Percentiles rank a stretch among this genome's conserved stretches.
Conservation (phyloP, 2,113 vertebrate species). For the Tor tambroides region DNA sequence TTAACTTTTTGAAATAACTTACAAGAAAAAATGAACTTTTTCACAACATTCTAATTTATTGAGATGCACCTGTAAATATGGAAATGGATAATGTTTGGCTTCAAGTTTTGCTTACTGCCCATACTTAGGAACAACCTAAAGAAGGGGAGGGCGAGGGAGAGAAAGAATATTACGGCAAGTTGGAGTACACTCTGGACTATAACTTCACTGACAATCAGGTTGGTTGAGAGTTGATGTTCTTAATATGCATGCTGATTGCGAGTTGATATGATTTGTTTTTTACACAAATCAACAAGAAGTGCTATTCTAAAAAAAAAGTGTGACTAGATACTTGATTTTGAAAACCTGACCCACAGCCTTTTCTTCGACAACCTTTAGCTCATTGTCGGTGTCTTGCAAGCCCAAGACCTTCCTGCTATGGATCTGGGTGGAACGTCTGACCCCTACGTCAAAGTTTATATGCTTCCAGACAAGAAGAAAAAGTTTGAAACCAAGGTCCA, state of each 20-base stretch:
- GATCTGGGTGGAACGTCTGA: too few relatives aligned
- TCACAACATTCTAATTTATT: too few relatives aligned
- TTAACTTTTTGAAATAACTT: too few relatives aligned
- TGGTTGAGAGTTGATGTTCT: neutral
- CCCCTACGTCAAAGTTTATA: too few relatives aligned
- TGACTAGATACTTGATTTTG: neutral
- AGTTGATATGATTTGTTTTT: neutral
- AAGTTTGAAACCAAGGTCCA: slow-evolving; percentile 72
- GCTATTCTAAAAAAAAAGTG: neutral
- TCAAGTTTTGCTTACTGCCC: neutral
- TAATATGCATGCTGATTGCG: too few relatives aligned
- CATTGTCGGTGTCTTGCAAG: slow-evolving; percentile 87
- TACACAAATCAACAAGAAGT: neutral
- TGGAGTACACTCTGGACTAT: slow-evolving; percentile 88
- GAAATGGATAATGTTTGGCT: neutral
- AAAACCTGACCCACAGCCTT: neutral
- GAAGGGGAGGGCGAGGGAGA: slow-evolving; percentile 77
- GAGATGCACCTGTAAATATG: too few relatives aligned
- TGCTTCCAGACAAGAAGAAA: too few relatives aligned
- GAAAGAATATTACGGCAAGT: slow-evolving; percentile 80
- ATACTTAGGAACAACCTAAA: slow-evolving; percentile 75
- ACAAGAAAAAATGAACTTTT: too few relatives aligned
- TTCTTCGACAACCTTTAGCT: slow-evolving; percentile 70
- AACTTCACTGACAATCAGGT: slow-evolving; percentile 88
- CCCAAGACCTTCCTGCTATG: slow-evolving; percentile 81